Evolutionary conservation across 2,113 vertebrate species (phyloP), one percentile per base, ranked within the genome.

Genomic region (Eleginops maclovinus): DNA sequence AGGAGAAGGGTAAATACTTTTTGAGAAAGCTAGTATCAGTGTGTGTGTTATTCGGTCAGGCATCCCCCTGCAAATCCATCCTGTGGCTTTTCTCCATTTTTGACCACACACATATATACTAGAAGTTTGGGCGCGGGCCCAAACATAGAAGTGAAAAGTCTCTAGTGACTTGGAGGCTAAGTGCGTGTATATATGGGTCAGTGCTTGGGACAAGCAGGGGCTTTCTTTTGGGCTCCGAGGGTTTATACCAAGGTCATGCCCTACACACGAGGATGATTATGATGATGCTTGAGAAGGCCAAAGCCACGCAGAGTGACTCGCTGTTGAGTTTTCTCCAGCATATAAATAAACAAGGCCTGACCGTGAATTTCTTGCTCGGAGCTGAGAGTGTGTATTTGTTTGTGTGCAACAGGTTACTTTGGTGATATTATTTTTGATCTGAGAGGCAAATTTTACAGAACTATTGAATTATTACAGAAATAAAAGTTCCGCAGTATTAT

Each of bases 61-160:
- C 51, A 51, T 79, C 63, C 69, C 47, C 56, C 41, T 68, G 43
- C n/a, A 83, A 84, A 83, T 78, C 77, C 51, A 75, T 61, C 43
- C 86, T 86, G 87, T 64, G 81, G 72, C 66, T 88, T 90, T 75
- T 71, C 40, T 80, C 67, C 53, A 89, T 73, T 87, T 82, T 78
- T 40, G 36, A 71, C 63, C 70, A 74, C 79, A 74, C 43, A 76
- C 56, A 72, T 21, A 64, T 36, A 73, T 28, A 73, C 56, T 60
- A 58, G n/a, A 31, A 82, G 56, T 59, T 89, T 79, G 87, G 65
- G 83, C 36, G 19, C 43, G 1, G 72, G 63, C 74, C 84, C 78
- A 93, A 90, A 88, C 81, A 87, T 76, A 85, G 84, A 89, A 86
- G 77, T 87, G 65, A 92, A 93, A 88, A 79, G 91, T 91, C 86